Evolutionary conservation across 2,797 vertebrate species (phyloP).

Genomic region (Meriones psammophilus): DNA sequence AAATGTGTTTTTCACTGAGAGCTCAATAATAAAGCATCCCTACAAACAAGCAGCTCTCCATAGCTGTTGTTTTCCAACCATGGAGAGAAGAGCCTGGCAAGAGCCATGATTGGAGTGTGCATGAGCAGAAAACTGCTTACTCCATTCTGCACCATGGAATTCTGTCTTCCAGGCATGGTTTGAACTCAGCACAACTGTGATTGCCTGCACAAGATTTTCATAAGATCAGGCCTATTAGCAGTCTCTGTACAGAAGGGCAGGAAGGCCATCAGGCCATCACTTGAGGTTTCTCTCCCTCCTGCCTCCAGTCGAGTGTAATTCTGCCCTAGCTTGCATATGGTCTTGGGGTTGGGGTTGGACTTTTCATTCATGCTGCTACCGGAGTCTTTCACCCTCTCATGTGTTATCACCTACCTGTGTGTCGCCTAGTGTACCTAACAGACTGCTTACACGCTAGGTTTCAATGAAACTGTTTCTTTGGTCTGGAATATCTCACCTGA

Average conservation of each 20-base stretch:
- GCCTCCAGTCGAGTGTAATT: not conserved
- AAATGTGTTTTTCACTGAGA: too few species aligned
- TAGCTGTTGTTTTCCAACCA: not conserved
- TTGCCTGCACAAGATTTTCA: not conserved
- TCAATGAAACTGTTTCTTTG: not conserved
- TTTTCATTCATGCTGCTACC: not conserved
- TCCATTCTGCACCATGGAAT: not conserved
- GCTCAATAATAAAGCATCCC: too few species aligned
- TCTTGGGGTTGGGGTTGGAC: not conserved
- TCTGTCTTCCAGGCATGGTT: not conserved
- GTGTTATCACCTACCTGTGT: not conserved
- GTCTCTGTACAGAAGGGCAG: not conserved
- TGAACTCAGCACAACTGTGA: not conserved
- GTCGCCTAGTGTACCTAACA: not conserved
- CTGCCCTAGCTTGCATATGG: not conserved
- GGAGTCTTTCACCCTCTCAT: not conserved
- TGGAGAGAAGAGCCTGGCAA: not conserved
- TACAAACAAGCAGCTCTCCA: too few species aligned
- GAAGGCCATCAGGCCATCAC: not conserved
- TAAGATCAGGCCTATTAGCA: not conserved
- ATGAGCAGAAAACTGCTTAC: not conserved
- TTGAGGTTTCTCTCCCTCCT: not conserved
- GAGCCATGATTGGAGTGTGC: not conserved
- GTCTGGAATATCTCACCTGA: not conserved
- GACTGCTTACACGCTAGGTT: not conserved